Evolutionary conservation across 2,888 invertebrate species (phyloP), one percentile per base, ranked within the genome.

Genomic region (Plebejus melissa): DNA sequence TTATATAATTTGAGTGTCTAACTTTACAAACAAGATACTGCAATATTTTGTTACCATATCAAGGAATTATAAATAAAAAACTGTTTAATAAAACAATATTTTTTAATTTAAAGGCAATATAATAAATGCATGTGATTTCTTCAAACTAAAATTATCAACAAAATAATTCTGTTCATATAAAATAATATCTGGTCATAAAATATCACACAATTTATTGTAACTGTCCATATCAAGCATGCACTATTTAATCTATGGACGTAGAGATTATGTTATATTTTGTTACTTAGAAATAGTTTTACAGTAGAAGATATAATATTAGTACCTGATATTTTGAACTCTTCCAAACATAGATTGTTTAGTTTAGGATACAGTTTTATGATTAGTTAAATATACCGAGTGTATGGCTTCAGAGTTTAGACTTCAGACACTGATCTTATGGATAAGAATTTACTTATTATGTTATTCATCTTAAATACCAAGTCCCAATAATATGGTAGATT

Each of bases 181-280:
- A 69, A 77, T 75, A 46, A 41, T 72, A 76, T 80, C 76, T 77
- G 58, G 77, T 60, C 32, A 77, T 69, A 80, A 80, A 81, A 79
- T 81, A 81, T 81, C 80, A 81, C 80, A 80, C 80, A 76, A 75
- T 76, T 79, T 79, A 77, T 80, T 80, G 77, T 80, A 80, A 74
- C 75, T 77, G 77, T 75, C 72, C 77, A 79, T 71, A 77, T 65
- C 76, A 79, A 79, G 78, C 77, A 77, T 78, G 75, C 69, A 78
- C 77, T 76, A 78, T 74, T 74, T 79, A 76, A 74, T 76, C 76
- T 78, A 76, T 80, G 81, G 81, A 81, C 81, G 80, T 79, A 38
- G 65, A 65, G 32, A 69, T 69, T 72, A 76, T 65, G 69, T 32
- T 22, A 76, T 77, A 76, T 71, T 57, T 46, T 54, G 16, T 65